Base-by-base conservation (phyloP, 2,113 vertebrate genomes). In the Amblyopsis rosae region DNA sequence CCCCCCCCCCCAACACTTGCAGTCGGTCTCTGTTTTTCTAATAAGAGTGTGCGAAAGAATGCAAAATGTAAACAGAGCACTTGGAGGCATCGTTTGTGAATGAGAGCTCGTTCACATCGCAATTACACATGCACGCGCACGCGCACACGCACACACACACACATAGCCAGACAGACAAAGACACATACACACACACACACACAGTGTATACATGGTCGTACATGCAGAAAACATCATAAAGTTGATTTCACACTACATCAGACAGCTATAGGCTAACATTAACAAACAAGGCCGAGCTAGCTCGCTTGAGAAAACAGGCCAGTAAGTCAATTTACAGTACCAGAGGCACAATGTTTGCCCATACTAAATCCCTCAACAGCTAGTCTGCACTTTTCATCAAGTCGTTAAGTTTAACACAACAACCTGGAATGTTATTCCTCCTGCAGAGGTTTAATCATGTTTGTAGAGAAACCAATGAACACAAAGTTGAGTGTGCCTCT, bases 1-100 rank as follows among this genome's bases (percentile, higher is more conserved):
- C 84, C 82, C 88, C 72, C 80, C 80, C 78, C 77, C 89, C 77
- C 89, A 80, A 88, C 89, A 89, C 87, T 79, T 86, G 88, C 82
- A 84, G 86, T 87, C 82, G 82, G 87, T 90, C 90, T 91, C 91
- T 92, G 92, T 85, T 92, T 91, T 93, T 92, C 91, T 85, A 92
- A 93, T 92, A 92, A 92, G 87, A 92, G 83, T 73, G 86, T 77
- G 78, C 80, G 79, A 82, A 92, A 92, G 91, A 91, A 92, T 92
- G 91, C 87, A 88, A 82, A 91, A 91, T 86, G 88, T 91, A 93
- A 92, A 92, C 90, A 91, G 80, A 88, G 87, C 79, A 81, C 85
- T 88, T 81, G 89, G 89, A 88, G 89, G 86, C 82, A 81, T 89
- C 67, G 72, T 87, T 91, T 90, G 87, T 91, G 89, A 91, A 92